These are phyloP conservation scores for Ctena decussata DNA, from an alignment of 2,888 invertebrate species.

Conservation along the genomic window DNA sequence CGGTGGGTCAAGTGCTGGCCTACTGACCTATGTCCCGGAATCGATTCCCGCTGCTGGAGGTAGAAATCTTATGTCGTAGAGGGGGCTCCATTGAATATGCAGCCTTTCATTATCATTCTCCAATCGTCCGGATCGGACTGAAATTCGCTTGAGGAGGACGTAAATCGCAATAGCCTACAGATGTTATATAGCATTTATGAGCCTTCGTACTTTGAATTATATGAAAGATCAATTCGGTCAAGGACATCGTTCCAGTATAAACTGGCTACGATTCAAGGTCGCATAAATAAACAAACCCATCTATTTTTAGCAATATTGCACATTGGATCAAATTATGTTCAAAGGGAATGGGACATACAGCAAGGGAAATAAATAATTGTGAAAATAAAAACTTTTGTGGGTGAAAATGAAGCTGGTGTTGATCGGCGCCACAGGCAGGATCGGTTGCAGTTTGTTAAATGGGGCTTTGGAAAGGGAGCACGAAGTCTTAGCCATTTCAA, in stretches of 20 bases:
- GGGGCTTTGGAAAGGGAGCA: background rate
- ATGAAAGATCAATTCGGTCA: constrained; percentile 7
- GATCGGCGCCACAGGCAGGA: background rate
- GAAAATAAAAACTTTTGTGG: background rate
- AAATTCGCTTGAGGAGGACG: too few species aligned
- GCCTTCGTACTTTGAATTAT: too few species aligned
- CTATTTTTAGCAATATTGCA: background rate
- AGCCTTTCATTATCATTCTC: too few species aligned
- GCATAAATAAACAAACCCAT: background rate
- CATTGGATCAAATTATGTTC: background rate
- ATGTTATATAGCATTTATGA: too few species aligned
- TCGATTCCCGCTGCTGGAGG: too few species aligned
- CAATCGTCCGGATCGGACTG: too few species aligned
- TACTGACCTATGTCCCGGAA: too few species aligned
- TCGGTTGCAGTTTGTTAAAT: background rate
- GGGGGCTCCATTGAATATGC: too few species aligned
- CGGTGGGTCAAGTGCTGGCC: too few species aligned
- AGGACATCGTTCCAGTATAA: background rate
- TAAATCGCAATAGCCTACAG: too few species aligned
- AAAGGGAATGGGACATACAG: background rate
- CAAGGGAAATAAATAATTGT: background rate
- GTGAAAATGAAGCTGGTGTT: background rate
- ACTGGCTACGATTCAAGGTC: background rate
- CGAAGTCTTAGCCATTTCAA: background rate
- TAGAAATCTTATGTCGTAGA: too few species aligned